Evolutionary conservation across 1,140 invertebrate genomes (phyloP).

Genomic region (Drosophila bifasciata): DNA sequence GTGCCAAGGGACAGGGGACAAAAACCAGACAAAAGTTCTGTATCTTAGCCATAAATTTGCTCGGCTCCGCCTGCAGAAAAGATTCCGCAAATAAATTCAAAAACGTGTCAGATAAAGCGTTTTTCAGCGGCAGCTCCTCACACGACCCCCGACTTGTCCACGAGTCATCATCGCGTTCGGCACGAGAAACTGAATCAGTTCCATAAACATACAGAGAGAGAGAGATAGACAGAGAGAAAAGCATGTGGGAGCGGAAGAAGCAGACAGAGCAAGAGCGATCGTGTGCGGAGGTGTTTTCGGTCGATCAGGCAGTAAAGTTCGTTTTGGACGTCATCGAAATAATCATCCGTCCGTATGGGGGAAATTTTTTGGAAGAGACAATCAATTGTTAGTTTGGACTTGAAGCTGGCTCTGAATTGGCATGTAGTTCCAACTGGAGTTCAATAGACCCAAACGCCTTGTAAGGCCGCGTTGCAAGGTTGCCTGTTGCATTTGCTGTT

Average conservation of each 20-base stretch:
- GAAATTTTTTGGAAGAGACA: background rate
- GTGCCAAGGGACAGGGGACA: background rate
- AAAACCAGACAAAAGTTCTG: constrained; percentile 45
- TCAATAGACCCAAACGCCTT: constrained; percentile 66
- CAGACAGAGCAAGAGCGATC: too few relatives aligned
- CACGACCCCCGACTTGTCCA: constrained; percentile 37
- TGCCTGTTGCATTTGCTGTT: constrained; percentile 38
- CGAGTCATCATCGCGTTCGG: constrained; percentile 39
- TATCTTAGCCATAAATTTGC: constrained; percentile 57
- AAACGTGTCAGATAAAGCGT: constrained; percentile 76
- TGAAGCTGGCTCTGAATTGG: background rate
- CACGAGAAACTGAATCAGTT: constrained; percentile 35
- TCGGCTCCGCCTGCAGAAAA: constrained; percentile 36
- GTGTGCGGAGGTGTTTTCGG: too few relatives aligned
- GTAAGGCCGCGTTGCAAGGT: constrained; percentile 73
- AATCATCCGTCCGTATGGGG: too few relatives aligned
- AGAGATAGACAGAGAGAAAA: constrained; percentile 10
- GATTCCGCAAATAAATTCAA: constrained; percentile 68
- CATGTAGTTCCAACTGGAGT: constrained; percentile 43
- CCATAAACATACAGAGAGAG: constrained; percentile 21
- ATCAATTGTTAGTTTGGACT: background rate
- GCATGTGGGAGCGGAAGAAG: constrained; percentile 8
- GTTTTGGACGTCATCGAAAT: constrained; percentile 5
- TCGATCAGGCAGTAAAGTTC: constrained; percentile 45
- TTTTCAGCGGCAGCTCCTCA: constrained; percentile 26